Evolutionary conservation across 2,888 invertebrate genomes (phyloP).

Genomic region (Habroteleia sp.): DNA sequence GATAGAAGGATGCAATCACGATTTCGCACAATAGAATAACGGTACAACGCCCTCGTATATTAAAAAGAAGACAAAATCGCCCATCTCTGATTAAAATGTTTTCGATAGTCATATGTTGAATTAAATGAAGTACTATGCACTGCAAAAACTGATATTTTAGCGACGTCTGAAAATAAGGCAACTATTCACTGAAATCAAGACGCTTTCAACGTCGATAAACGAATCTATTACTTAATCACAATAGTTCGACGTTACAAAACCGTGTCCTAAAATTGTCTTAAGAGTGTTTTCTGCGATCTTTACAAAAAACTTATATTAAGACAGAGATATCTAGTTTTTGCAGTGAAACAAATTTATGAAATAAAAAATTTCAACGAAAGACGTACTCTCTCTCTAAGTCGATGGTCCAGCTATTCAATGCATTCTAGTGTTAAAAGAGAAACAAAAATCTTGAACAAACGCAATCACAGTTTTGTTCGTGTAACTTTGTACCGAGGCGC

Average conservation of each 20-base stretch:
- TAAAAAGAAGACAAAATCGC: constrained; percentile 13
- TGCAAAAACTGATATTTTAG: constrained; percentile 38
- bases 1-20: background rate
- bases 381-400: constrained; percentile 47
- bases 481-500: constrained; percentile 32
- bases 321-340: constrained; percentile 45
- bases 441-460: constrained; percentile 21
- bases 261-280: constrained; percentile 24
- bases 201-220: constrained; percentile 16
- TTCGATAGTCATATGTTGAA: constrained; percentile 9
- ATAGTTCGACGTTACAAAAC: constrained; percentile 16
- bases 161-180: constrained; percentile 3
- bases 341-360: constrained; percentile 28
- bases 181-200: constrained; percentile 1
- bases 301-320: constrained; percentile 21
- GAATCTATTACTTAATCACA: constrained; percentile 10
- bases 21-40: constrained; percentile 26
- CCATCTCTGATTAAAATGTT: constrained; percentile 39
- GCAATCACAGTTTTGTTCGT: constrained; percentile 14
- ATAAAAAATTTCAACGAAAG: constrained; percentile 38
- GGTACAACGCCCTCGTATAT: constrained; percentile 3
- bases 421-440: constrained; percentile 60
- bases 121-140: constrained; percentile 11
- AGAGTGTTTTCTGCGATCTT: constrained; percentile 5
- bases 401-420: constrained; percentile 62